These are phyloP conservation scores for Leuciscus waleckii DNA, from an alignment of 2,797 vertebrate genomes.

Conservation along the genomic window DNA sequence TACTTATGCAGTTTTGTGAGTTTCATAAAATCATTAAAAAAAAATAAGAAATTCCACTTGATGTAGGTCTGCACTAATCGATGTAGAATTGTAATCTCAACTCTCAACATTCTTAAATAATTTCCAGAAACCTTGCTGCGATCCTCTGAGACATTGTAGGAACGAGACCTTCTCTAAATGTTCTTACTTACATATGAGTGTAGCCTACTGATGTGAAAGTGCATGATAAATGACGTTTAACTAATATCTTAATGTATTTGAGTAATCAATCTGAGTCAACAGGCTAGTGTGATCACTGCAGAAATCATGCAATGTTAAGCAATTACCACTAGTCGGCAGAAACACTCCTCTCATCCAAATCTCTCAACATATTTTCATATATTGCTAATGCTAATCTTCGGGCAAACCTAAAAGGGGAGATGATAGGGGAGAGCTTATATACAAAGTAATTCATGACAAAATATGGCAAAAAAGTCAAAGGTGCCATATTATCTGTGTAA, in stretches of 20 bases:
- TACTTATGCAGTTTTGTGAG: background rate
- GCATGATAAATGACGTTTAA: background rate
- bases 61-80: background rate
- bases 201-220: background rate
- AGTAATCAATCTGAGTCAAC: background rate
- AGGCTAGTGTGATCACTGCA: background rate
- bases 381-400: background rate
- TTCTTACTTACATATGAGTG: background rate
- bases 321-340: slow-evolving; percentile 28
- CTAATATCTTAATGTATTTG: slow-evolving; percentile 9
- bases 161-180: background rate
- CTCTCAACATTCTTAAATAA: background rate
- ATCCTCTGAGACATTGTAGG: background rate
- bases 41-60: background rate
- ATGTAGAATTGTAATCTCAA: too few relatives aligned
- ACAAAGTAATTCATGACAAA: background rate
- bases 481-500: background rate
- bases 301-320: background rate
- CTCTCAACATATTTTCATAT: background rate
- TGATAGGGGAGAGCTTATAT: background rate
- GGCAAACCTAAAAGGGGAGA: background rate
- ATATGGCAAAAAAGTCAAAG: background rate
- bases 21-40: background rate
- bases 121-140: background rate
- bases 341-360: slow-evolving; percentile 14